Base-by-base conservation (phyloP, 2,113 vertebrate genomes). In the Tor tambroides region DNA sequence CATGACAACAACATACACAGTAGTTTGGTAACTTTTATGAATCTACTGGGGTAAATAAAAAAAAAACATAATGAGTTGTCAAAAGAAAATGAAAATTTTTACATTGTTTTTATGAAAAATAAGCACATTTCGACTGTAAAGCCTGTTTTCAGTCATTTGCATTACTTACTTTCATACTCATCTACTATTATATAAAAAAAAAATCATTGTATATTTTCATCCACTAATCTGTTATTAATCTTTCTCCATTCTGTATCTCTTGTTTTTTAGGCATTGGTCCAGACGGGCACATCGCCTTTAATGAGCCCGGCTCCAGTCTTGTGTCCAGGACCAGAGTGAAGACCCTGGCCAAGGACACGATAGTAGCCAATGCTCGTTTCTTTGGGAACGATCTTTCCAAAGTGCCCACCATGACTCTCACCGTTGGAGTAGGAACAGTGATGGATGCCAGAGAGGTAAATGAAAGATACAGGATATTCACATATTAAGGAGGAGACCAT, bases 401-500 rank as follows among this genome's bases (percentile, higher is more conserved):
- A 93, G 98, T 99, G 80, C 98, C 98, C 86, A 98, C 96, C 3
- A 98, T 98, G 97, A 97, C 98, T 17, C 89, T 99, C 89, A 99
- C 98, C 0, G 98, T 99, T 1, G 98, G 98, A 21, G 98, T 99
- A 26, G 98, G 97, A 85, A 99, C 98, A 14, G 97, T 99, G 84
- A 99, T 99, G 98, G 97, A 99, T 63, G 96, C 98, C 67, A 97
- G 95, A 94, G 98, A 99, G 98, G 98, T 99, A 69, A 95, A 95
- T 69, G 32, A 15, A 38, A 63, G 23, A 74, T 51, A 51, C 49
- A 51, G 12, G 1, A 51, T 51, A 51, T 51, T 51, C 49, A 51
- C 49, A 51, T 15, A 51, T 14, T 15, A 51, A 51, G 49, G 4
- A 15, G 49, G 49, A 4, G 14, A 51, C 14, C 49, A 51, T 51